Conservation (phyloP, 2,113 vertebrate species). For the Caloenas nicobarica region DNA sequence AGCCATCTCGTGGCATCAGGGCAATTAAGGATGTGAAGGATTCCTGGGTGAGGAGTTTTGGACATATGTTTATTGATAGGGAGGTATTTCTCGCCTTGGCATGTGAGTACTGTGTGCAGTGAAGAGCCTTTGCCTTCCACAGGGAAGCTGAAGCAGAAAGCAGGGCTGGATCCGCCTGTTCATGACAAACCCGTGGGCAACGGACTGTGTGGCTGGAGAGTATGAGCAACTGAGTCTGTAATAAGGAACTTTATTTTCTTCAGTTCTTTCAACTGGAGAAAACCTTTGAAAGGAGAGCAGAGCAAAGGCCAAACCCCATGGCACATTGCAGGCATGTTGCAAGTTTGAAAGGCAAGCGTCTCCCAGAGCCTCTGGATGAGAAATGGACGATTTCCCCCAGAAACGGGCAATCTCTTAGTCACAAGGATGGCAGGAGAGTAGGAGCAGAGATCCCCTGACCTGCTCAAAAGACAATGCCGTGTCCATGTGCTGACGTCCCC, state of each 20-base stretch:
- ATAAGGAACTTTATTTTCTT: not conserved
- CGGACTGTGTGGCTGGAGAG: not conserved
- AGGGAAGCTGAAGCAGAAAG: not conserved
- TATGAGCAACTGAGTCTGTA: not conserved
- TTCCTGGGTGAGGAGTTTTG: not conserved
- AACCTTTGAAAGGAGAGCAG: not conserved
- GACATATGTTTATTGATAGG: not conserved
- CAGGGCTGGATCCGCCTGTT: not conserved
- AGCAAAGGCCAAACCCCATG: not conserved
- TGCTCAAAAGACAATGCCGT: not conserved
- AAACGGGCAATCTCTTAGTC: not conserved
- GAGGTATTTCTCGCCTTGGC: not conserved
- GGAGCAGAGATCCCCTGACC: not conserved
- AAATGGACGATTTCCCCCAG: not conserved
- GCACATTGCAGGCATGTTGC: accelerated
- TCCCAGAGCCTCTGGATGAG: not conserved
- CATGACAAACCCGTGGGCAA: not conserved
- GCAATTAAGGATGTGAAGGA: not conserved
- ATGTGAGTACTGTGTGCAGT: not conserved
- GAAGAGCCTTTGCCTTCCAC: accelerated
- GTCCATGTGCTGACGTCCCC: no score
- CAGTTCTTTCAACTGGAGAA: not conserved
- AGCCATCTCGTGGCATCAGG: not conserved
- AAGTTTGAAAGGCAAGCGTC: not conserved
- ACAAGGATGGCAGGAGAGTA: not conserved